Evolutionary conservation across 2,113 vertebrate genomes (phyloP), one percentile per base, ranked within the genome.

Genomic region (Malurus alboscapulatus): DNA sequence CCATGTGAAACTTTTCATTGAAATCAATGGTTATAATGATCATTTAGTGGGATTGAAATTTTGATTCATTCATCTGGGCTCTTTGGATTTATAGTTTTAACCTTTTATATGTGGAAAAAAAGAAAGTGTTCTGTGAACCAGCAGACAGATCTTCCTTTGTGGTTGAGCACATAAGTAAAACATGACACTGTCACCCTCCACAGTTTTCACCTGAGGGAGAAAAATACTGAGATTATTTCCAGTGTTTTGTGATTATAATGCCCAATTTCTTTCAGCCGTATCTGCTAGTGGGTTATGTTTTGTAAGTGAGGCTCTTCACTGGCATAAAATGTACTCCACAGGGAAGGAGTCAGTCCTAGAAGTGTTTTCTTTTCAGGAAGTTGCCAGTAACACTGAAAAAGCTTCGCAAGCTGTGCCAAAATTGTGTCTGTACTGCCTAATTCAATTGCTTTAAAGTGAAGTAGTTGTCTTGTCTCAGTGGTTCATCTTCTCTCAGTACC

Each of bases 401-500:
- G 7, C 11, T 42, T 44, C n/a, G 30, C 34, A 48, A 50, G 16
- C 30, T 36, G 22, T 73, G 55, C 50, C 71, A 77, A 71, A 67
- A 27, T 18, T 61, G 15, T 59, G 48, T 71, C 55, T 78, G 6
- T 66, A 45, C 26, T 30, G 26, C 45, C 78, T 71, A 62, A 62
- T 85, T 40, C 21, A 48, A 7, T 80, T 78, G n/a, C 62, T 76
- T 36, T 57, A 14, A 65, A 57, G 59, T 69, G 44, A 88, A 78
- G 4, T 57, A 26, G 29, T 86, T 58, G 29, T 50, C 48, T 62
- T 85, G 45, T 79, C 53, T 82, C 2, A 6, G 10, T 54, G n/a
- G 38, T 87, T 94, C 68, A 19, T 92, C 44, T 82, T 54, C 34
- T 92, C 14, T 80, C 38, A 68, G 55, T 34, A 87, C 51, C 34